Conservation (phyloP, 1,140 invertebrate genomes). For the Drosophila equinoxialis region DNA sequence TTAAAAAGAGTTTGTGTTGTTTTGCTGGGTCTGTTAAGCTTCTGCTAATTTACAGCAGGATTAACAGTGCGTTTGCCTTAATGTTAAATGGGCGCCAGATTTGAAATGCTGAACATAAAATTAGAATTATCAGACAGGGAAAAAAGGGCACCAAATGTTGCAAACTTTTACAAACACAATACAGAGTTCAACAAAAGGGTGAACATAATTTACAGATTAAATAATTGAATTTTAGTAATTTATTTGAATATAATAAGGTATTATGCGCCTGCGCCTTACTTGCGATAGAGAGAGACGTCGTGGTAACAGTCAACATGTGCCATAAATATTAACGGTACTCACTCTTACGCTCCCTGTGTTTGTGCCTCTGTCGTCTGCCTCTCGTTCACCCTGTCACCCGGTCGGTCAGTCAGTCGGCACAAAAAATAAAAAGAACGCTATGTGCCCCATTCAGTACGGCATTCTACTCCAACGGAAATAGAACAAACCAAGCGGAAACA, state of each 20-base stretch:
- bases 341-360: constrained; percentile 43
- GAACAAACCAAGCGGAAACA: constrained; percentile 78
- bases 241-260: constrained; percentile 17
- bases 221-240: constrained; percentile 11
- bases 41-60: neutral
- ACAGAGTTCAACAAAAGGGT: neutral
- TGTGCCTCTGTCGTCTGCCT: constrained; percentile 43
- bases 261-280: constrained; percentile 51
- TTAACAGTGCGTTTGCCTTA: neutral
- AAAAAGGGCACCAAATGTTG: too few species aligned
- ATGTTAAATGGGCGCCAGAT: neutral
- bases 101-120: neutral
- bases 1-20: constrained; percentile 24
- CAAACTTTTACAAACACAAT: neutral
- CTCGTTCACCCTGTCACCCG: constrained; percentile 34
- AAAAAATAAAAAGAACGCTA: constrained; percentile 11
- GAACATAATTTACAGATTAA: neutral
- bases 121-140: neutral
- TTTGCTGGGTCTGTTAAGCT: neutral
- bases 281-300: constrained; percentile 30
- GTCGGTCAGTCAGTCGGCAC: constrained; percentile 5
- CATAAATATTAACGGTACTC: constrained; percentile 76
- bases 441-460: constrained; percentile 60
- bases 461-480: constrained; percentile 71
- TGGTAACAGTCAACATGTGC: constrained; percentile 73